phyloP scores from a whole-genome alignment of 2,888 invertebrate genomes.

The Pachymerium ferrugineum region DNA sequence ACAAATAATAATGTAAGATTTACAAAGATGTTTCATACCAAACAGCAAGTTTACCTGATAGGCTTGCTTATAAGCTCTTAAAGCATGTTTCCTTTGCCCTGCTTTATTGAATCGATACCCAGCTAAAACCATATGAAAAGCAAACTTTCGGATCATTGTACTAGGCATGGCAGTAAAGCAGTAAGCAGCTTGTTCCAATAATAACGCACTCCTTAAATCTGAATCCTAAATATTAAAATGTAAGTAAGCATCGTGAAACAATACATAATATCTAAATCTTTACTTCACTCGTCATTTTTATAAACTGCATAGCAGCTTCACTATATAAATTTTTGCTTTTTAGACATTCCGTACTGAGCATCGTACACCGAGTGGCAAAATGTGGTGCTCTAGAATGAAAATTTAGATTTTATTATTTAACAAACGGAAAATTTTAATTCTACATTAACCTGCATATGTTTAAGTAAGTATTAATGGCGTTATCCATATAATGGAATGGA shows the following conservation, averaged over 20 bases:
- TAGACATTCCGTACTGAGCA: conserved; percentile 81
- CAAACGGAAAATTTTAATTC: conserved; percentile 39
- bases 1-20: conserved; percentile 35
- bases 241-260: background rate
- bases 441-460: conserved; percentile 90
- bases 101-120: conserved; percentile 93
- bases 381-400: conserved; percentile 67
- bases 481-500: conserved; percentile 75
- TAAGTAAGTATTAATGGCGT: conserved; percentile 84
- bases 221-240: conserved; percentile 59
- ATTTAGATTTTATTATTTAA: background rate
- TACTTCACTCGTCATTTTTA: conserved; percentile 86
- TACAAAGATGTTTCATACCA: background rate
- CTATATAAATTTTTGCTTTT: conserved; percentile 69
- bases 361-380: conserved; percentile 84
- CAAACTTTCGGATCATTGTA: conserved; percentile 79
- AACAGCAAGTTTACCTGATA: conserved; percentile 59
- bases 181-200: conserved; percentile 91
- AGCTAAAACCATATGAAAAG: conserved; percentile 92
- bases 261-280: background rate
- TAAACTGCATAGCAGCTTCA: conserved; percentile 91
- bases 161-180: conserved; percentile 68
- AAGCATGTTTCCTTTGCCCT: conserved; percentile 83
- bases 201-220: conserved; percentile 86
- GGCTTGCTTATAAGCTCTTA: conserved; percentile 86